Conservation (phyloP, 2,113 vertebrate genomes). For the Psephotus haematonotus region DNA sequence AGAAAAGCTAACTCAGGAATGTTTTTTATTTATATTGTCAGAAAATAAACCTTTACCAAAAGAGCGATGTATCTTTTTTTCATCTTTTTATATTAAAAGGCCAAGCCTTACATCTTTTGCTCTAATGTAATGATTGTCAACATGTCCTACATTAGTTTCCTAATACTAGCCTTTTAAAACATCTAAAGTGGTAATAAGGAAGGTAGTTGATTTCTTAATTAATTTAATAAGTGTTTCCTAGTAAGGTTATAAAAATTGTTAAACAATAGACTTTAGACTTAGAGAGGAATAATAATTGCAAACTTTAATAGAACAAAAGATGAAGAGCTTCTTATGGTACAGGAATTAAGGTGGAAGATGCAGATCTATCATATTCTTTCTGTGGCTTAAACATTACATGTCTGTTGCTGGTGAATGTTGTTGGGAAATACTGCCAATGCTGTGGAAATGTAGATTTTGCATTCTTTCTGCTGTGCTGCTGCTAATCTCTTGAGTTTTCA, state of each 20-base stretch:
- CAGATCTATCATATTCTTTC: neutral
- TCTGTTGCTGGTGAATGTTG: neutral
- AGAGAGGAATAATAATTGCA: neutral
- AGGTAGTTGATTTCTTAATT: neutral
- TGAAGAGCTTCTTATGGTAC: neutral
- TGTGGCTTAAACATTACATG: neutral
- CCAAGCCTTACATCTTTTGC: neutral
- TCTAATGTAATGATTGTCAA: neutral
- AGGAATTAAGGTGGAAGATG: neutral
- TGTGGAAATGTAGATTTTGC: neutral
- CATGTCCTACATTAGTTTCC: neutral
- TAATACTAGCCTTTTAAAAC: neutral
- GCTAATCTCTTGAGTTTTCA: neutral
- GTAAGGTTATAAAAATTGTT: slow-evolving; percentile 7
- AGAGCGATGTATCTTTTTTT: neutral
- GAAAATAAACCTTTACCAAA: neutral
- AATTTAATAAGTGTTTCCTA: neutral
- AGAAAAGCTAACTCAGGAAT: neutral
- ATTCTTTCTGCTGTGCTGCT: neutral
- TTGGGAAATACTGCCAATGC: neutral
- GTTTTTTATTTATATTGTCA: neutral
- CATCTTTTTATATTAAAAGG: neutral
- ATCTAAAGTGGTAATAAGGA: neutral
- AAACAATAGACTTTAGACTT: neutral
- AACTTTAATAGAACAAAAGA: neutral